Evolutionary conservation across 2,888 invertebrate species (phyloP), one percentile per base, ranked within the genome.

Genomic region (Torymus texanus): DNA sequence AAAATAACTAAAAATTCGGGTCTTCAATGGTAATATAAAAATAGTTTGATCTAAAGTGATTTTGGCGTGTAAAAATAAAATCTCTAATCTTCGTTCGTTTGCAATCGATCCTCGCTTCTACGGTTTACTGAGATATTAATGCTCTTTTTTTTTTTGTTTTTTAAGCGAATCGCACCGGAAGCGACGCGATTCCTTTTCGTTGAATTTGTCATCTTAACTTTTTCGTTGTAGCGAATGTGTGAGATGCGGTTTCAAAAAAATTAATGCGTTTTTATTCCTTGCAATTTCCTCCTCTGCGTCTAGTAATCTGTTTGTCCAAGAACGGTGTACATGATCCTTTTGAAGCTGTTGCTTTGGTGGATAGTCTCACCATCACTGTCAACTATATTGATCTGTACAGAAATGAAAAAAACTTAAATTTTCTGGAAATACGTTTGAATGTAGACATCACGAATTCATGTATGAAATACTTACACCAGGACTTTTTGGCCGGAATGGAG

Each of bases 331-430:
- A 97, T 97, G 90, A 97, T 94, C 90, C 97, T 95, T 91, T 96
- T 96, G 93, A 97, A 97, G 84, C 96, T 96, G 91, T 95, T 95
- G 91, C 97, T 97, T 91, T 97, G 97, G 88, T 96, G 96, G 89
- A 97, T 97, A 87, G 93, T 93, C 89, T 97, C 97, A 88, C 94
- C 94, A 85, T 94, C 93, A 86, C 91, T 92, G 29, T 93, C 93
- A 84, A 94, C 90, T 76, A 94, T 93, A 90, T 94, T 95, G 85
- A 94, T 92, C 94, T 94, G 92, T 18, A 29, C 8, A 65, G 18
- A 78, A 18, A 65, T 4, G 8, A 68, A 67, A 51, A 18, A 21
- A 10, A 8, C 41, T 53, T 55, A 59, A 13, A 61, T 66, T 70
- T 63, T 70, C 4, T 21, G 3, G 41, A 41, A 41, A 41, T 41